Conservation (phyloP, 1,140 invertebrate genomes). For the Scylla paramamosain region DNA sequence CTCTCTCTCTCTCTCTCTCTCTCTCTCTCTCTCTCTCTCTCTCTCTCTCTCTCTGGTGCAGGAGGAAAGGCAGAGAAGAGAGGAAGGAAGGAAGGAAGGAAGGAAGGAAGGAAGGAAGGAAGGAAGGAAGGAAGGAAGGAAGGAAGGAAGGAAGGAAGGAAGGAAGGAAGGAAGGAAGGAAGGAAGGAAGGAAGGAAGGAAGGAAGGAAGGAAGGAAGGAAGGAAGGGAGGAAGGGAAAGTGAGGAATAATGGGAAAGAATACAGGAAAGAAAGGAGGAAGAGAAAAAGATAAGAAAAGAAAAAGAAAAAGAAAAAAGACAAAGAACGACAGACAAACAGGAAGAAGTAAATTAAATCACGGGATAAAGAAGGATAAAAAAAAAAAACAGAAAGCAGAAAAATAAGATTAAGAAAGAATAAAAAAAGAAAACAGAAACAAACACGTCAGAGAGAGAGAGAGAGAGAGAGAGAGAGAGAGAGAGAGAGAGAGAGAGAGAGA, state of each 20-base stretch:
- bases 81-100: neutral
- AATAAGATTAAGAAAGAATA: neutral
- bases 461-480: no score
- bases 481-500: no score
- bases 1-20: no score
- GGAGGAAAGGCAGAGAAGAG: neutral
- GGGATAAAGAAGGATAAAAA: neutral
- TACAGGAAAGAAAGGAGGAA: neutral
- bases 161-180: neutral
- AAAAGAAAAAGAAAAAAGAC: no score
- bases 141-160: no score
- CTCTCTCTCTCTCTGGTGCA: no score
- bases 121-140: no score
- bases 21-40: no score
- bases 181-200: neutral
- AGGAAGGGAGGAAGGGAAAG: no score
- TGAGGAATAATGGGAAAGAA: no score
- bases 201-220: no score
- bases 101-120: neutral
- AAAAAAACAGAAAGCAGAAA: neutral
- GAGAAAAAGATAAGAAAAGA: neutral
- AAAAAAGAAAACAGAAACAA: neutral
- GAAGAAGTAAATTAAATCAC: neutral
- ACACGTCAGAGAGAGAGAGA: no score
- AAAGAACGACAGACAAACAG: neutral